A percentile compares a stretch with the other conserved stretches of the same genome.
Conservation (phyloP, 2,113 vertebrate species). For the Larimichthys polyactis region DNA sequence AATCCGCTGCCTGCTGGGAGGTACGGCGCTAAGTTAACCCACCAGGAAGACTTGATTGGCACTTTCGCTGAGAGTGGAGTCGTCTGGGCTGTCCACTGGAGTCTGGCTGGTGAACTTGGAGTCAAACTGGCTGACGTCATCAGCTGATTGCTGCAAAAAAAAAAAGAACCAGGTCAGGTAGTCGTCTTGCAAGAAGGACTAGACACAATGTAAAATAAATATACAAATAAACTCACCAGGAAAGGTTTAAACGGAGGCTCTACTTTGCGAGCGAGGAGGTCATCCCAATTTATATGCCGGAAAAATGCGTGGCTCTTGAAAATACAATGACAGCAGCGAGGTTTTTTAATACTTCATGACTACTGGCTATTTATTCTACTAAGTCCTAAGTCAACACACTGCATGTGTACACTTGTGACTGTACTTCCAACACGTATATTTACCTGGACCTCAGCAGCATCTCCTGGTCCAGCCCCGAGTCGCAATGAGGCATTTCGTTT, state of each 20-base stretch:
- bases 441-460: conserved; percentile 97
- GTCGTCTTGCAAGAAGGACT: not conserved
- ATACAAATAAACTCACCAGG: conserved; percentile 85
- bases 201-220: not conserved
- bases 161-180: conserved; percentile 6
- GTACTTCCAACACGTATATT: not conserved
- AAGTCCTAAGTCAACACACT: not conserved
- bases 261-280: conserved; percentile 95
- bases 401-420: not conserved
- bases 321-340: conserved; percentile 16
- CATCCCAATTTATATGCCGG: conserved; percentile 97
- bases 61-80: conserved; percentile 98
- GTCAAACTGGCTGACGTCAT: conserved; percentile 99
- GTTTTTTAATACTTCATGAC: not conserved
- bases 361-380: not conserved
- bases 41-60: conserved; percentile 99
- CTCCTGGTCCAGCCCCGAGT: conserved; percentile 93
- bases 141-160: conserved; percentile 93
- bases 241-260: conserved; percentile 98
- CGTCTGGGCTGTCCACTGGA: conserved; percentile 98
- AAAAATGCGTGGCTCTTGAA: conserved; percentile 94
- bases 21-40: conserved; percentile 57
- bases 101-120: conserved; percentile 99
- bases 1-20: not conserved
- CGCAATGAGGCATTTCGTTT: conserved; percentile 96